Evolutionary conservation across 2,113 vertebrate species (phyloP), one percentile per base, ranked within the genome.

Genomic region (Prolemur simus): DNA sequence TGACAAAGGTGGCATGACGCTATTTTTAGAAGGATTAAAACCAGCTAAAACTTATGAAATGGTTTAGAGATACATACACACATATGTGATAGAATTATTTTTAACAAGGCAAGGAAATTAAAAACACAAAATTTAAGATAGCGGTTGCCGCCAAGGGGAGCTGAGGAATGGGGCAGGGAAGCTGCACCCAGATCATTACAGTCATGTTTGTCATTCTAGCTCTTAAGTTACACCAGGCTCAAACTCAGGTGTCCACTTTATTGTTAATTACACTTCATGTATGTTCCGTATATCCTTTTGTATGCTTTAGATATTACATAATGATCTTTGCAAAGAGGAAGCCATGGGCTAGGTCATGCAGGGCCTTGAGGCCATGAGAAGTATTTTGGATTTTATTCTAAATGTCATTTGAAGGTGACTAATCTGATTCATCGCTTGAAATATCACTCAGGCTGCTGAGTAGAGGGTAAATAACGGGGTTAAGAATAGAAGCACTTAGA

Each of bases 31-130:
- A 80, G 47, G 52, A 76, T 7, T 81, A 49, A 97, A 77, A 81
- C 64, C 23, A 91, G 20, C 56, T 71, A 86, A 71, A 77, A 18
- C 2, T 0, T 18, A 54, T 11, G 42, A 17, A 15, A 49, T 21
- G 47, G 56, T 42, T 87, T 82, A 47, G 74, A 82, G 13, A 58
- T 27, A 20, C 18, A 14, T 69, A 32, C 10, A 4, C 8, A 12
- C n/a, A 3, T 34, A 27, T 34, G 18, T n/a, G 52, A 37, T 17
- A 52, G 58, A 34, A 73, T n/a, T 58, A 34, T 66, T 92, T 91
- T n/a, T 80, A 71, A 54, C 56, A 32, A 85, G 77, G 49, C 71
- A 76, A 94, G 13, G 87, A 88, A 85, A 89, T 84, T 84, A 68
- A 92, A 87, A 78, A 77, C 91, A 71, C 88, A 78, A n/a, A 89